phyloP scores from a whole-genome alignment of 2,113 vertebrate species.

The Naja naja region DNA sequence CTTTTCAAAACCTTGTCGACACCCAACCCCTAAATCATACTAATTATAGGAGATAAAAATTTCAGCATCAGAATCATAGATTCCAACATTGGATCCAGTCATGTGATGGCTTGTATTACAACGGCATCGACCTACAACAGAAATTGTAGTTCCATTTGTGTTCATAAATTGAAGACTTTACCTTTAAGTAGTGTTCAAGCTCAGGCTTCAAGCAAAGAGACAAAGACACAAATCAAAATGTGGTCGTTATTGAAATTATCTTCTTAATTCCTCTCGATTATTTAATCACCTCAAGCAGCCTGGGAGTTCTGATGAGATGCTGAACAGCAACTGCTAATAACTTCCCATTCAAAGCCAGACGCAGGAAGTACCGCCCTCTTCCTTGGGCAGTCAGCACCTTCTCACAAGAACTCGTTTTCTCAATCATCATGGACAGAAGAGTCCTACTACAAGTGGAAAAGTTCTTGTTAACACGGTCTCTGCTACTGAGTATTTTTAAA shows the following conservation, averaged over 20 bases:
- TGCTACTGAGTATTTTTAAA: not conserved
- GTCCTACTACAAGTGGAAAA: constrained; percentile 50
- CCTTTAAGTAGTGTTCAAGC: not conserved
- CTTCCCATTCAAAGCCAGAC: constrained; percentile 69
- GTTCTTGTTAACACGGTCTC: not conserved
- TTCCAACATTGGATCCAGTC: not conserved
- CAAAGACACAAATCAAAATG: not conserved
- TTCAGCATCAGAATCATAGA: not conserved
- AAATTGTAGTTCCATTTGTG: not conserved
- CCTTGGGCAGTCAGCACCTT: constrained; percentile 74
- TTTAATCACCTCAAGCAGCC: constrained; percentile 66
- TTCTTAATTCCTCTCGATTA: not conserved
- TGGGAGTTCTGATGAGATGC: constrained; percentile 69
- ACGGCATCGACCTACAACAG: not conserved
- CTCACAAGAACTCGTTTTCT: constrained; percentile 64
- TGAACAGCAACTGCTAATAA: constrained; percentile 67
- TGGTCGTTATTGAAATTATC: not conserved
- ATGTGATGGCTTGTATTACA: not conserved
- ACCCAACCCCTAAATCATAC: not conserved
- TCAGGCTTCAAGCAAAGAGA: not conserved
- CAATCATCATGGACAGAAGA: constrained; percentile 65
- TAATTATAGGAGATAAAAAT: not conserved
- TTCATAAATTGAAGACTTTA: not conserved
- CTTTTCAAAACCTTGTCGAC: not conserved
- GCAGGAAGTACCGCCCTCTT: constrained; percentile 69